Evolutionary conservation across 2,888 invertebrate genomes (phyloP).

Genomic region (Cerastoderma edule): DNA sequence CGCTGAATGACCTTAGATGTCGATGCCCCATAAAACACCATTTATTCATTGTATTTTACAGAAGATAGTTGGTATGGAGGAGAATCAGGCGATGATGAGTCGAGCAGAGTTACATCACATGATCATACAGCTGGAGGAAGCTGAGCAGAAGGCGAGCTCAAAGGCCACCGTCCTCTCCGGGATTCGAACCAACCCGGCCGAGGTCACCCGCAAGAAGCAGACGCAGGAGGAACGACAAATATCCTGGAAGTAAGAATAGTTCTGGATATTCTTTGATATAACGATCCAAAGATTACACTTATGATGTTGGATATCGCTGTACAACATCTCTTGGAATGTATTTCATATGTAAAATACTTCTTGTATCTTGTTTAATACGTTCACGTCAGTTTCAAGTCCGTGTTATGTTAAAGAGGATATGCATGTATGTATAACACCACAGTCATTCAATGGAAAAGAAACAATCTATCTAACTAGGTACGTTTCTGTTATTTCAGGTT

Average conservation of each 20-base stretch:
- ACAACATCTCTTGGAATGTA: no score
- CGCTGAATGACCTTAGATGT: no score
- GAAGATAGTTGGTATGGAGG: slow-evolving; percentile 62
- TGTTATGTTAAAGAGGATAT: no score
- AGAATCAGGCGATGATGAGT: slow-evolving; percentile 60
- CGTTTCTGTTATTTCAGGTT: slow-evolving; percentile 29
- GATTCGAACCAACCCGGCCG: slow-evolving; percentile 56
- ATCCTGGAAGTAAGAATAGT: slow-evolving; percentile 45
- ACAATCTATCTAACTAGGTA: neutral
- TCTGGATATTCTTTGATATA: neutral
- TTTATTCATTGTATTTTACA: no score
- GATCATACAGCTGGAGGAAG: slow-evolving; percentile 59
- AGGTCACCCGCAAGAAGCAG: slow-evolving; percentile 24
- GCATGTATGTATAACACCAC: no score
- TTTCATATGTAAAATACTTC: no score
- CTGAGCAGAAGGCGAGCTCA: slow-evolving; percentile 43
- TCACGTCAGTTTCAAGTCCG: no score
- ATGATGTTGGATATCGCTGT: neutral
- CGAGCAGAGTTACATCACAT: slow-evolving; percentile 53
- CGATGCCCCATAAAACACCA: no score
- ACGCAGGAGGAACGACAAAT: slow-evolving; percentile 55
- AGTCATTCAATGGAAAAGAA: neutral
- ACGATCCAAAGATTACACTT: no score
- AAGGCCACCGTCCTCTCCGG: slow-evolving; percentile 58
- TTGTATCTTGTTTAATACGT: no score